Evolutionary conservation across 2,113 vertebrate species (phyloP).

Genomic region (Percopsis transmontana): DNA sequence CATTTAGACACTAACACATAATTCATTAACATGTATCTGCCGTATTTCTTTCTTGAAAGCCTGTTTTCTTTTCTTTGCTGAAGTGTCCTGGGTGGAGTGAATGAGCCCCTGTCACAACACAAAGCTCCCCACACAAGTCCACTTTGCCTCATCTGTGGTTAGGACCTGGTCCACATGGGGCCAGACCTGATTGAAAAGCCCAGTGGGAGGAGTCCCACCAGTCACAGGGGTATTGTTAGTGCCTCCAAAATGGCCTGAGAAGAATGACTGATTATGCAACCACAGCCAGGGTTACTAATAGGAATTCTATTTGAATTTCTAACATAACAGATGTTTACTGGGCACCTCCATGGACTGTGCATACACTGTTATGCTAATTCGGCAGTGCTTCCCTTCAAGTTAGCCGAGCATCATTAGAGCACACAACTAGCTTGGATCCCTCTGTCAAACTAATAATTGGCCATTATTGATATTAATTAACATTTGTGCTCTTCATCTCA

Average conservation of each 20-base stretch:
- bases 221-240: conserved; percentile 88
- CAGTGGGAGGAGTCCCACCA: conserved; percentile 80
- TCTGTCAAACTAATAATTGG: conserved; percentile 99
- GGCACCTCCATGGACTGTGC: conserved; percentile 88
- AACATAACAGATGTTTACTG: conserved; percentile 99
- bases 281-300: conserved; percentile 88
- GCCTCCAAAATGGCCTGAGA: conserved; percentile 86
- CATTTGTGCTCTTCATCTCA: conserved; percentile 95
- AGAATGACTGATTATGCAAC: conserved; percentile 95
- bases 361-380: conserved; percentile 99
- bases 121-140: conserved; percentile 78
- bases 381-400: conserved; percentile 91
- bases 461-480: conserved; percentile 99
- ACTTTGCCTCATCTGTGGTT: conserved; percentile 78
- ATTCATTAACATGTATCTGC: conserved; percentile 63
- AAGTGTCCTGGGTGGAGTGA: conserved; percentile 75
- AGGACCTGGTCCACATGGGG: conserved; percentile 81
- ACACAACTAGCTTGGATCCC: conserved; percentile 94
- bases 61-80: conserved; percentile 69
- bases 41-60: conserved; percentile 63
- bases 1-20: conserved; percentile 40
- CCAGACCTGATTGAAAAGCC: conserved; percentile 81
- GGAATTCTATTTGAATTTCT: conserved; percentile 98
- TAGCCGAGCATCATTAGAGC: conserved; percentile 96
- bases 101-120: conserved; percentile 77